Percentiles rank a stretch among this genome's conserved stretches.
Evolutionary conservation across 1,140 invertebrate genomes (phyloP).

Genomic region (Phenacoccus solenopsis): DNA sequence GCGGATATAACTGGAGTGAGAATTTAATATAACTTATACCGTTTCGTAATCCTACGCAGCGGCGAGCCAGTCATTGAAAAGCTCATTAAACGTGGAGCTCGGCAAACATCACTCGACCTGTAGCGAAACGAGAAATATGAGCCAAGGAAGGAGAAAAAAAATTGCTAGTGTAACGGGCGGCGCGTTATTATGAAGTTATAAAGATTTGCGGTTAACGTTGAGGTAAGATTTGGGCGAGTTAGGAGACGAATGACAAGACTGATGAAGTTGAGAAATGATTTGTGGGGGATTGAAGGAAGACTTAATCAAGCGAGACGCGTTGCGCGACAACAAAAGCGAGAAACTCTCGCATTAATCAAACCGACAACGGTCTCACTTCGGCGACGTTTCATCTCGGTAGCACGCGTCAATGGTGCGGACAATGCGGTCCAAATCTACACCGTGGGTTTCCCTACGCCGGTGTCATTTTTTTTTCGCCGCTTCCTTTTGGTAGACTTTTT

Average conservation of each 20-base stretch:
- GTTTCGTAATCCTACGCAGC: too few relatives aligned
- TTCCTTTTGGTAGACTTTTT: neutral
- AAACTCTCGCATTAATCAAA: constrained; percentile 14
- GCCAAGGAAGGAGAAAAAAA: too few relatives aligned
- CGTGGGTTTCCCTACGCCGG: neutral
- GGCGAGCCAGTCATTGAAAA: too few relatives aligned
- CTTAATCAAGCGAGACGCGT: constrained; percentile 14
- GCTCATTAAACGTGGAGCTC: too few relatives aligned
- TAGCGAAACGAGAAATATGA: too few relatives aligned
- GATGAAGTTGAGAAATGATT: constrained; percentile 18
- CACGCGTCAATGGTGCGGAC: constrained; percentile 13
- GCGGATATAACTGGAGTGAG: too few relatives aligned
- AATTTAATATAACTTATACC: too few relatives aligned
- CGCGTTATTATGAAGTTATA: neutral
- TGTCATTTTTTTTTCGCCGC: neutral
- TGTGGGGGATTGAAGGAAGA: neutral
- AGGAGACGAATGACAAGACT: neutral
- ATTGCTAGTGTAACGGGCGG: too few relatives aligned
- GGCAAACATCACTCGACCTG: too few relatives aligned
- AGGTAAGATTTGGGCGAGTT: neutral
- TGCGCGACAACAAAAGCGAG: neutral
- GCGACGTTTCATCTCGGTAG: constrained; percentile 7
- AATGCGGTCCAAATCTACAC: neutral
- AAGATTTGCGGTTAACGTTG: neutral
- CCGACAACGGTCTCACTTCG: constrained; percentile 13